A percentile compares a stretch with the other conserved stretches of the same genome.
Evolutionary conservation across 2,113 vertebrate species (phyloP).

Genomic region (Rhinolophus sinicus): DNA sequence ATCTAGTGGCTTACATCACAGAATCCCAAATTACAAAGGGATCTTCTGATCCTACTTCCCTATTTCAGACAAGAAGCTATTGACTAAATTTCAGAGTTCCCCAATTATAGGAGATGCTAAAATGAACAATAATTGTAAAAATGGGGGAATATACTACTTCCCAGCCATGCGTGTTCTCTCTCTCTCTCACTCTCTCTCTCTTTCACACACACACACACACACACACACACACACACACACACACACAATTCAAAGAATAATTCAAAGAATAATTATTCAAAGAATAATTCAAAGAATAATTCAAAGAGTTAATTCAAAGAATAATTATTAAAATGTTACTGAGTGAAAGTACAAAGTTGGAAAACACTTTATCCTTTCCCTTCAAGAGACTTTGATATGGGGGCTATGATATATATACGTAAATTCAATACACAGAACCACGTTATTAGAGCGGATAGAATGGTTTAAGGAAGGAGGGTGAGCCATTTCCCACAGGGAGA

Average conservation of each 20-base stretch:
- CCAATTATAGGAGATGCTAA: background rate
- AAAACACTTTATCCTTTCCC: background rate
- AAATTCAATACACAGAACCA: background rate
- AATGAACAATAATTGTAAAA: background rate
- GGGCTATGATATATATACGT: background rate
- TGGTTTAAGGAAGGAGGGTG: background rate
- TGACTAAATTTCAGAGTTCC: background rate
- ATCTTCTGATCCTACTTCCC: background rate
- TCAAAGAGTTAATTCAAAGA: background rate
- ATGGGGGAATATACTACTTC: accelerated
- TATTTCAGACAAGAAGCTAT: background rate
- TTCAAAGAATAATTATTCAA: background rate
- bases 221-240: background rate
- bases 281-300: no score
- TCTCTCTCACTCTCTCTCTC: no score
- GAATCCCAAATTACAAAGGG: background rate
- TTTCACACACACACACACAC: background rate
- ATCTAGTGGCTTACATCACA: background rate
- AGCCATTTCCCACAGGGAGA: background rate
- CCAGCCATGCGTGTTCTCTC: background rate
- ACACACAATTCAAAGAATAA: no score
- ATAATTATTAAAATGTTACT: background rate
- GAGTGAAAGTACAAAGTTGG: background rate
- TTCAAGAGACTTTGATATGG: background rate
- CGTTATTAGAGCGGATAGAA: background rate